A percentile compares a stretch with the other conserved stretches of the same genome.
phyloP scores from a whole-genome alignment of 2,888 invertebrate genomes.

The Macrophya alboannulata region DNA sequence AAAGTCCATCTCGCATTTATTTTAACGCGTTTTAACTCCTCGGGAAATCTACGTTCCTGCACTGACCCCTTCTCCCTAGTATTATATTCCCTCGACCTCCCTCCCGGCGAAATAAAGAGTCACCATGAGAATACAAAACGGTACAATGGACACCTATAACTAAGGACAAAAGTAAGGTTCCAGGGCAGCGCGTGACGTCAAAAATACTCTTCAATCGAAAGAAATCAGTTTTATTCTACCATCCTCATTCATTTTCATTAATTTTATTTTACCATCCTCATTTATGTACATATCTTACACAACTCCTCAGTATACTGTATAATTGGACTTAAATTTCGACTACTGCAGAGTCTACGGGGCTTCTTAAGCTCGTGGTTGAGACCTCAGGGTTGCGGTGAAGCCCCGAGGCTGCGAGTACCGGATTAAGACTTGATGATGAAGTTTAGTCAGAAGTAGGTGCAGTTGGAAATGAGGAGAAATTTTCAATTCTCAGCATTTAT shows the following conservation, averaged over 20 bases:
- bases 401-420: background rate
- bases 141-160: constrained; percentile 1
- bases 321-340: constrained; percentile 33
- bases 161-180: background rate
- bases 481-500: background rate
- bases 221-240: background rate
- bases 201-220: background rate
- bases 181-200: background rate
- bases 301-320: background rate
- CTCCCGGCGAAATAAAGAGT: background rate
- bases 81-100: background rate
- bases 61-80: background rate
- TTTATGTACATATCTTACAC: background rate
- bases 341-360: background rate
- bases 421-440: constrained; percentile 8
- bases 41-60: background rate
- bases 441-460: background rate
- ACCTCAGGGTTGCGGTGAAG: constrained; percentile 20
- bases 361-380: constrained; percentile 8
- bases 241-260: too few relatives aligned
- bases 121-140: background rate
- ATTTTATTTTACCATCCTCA: background rate
- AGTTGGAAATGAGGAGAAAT: background rate
- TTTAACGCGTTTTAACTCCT: constrained; percentile 2
- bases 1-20: background rate